Evolutionary conservation across 2,113 vertebrate species (phyloP).

Genomic region (Ascaphus truei): DNA sequence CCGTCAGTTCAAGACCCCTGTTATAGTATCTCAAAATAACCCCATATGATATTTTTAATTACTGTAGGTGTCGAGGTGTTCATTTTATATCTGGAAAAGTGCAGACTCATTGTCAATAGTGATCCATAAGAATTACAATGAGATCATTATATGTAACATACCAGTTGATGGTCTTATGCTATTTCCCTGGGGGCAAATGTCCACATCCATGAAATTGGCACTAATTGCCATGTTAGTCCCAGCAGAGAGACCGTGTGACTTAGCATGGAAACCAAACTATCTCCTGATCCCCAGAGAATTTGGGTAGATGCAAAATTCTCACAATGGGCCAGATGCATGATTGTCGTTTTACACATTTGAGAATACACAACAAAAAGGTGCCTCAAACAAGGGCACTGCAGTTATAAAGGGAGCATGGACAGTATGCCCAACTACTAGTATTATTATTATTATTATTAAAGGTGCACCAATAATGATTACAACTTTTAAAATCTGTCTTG

Average conservation of each 20-base stretch:
- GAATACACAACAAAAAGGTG: no score
- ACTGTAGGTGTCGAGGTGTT: no score
- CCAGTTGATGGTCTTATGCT: neutral
- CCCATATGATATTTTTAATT: no score
- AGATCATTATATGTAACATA: neutral
- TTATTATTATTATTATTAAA: no score
- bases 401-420: no score
- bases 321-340: neutral
- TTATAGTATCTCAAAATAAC: no score
- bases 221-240: conserved; percentile 12
- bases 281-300: conserved; percentile 4
- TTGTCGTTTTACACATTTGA: neutral
- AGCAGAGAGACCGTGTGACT: neutral
- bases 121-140: neutral
- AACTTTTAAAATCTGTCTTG: no score
- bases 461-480: no score
- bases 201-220: conserved; percentile 15
- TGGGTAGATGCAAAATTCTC: conserved; percentile 8
- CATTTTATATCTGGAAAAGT: neutral
- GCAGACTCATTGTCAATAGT: neutral
- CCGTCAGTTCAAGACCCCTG: no score
- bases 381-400: no score
- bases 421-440: no score
- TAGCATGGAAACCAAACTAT: neutral
- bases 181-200: neutral